Conservation (phyloP, 1,140 invertebrate genomes). For the Rhopalosiphum padi region DNA sequence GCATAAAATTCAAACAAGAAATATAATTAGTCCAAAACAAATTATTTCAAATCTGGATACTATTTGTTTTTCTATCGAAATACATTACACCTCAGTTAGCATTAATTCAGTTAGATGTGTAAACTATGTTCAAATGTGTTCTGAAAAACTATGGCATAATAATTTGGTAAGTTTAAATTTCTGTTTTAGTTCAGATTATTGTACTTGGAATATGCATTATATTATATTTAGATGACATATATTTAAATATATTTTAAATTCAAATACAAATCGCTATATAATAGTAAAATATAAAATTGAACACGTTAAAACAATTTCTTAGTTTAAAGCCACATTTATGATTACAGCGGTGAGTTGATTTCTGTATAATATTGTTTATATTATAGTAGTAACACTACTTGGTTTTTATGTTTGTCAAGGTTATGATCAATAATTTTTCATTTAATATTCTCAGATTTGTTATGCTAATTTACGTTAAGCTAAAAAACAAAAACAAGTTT, state of each 20-base stretch:
- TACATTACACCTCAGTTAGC: neutral
- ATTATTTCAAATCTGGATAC: neutral
- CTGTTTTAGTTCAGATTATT: neutral
- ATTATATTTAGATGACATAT: neutral
- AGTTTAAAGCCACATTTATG: slow-evolving; percentile 1
- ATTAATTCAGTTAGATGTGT: too few relatives aligned
- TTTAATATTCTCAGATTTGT: neutral
- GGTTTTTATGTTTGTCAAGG: slow-evolving; percentile 5
- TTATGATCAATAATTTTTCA: slow-evolving; percentile 19
- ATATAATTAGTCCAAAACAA: neutral
- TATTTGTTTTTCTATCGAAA: neutral
- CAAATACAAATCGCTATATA: neutral
- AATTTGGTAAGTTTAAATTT: neutral
- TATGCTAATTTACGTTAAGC: neutral
- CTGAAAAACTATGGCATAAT: neutral
- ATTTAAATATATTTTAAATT: neutral
- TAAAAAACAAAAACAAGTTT: slow-evolving; percentile 31
- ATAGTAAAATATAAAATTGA: neutral
- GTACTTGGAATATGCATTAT: neutral
- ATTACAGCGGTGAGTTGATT: neutral
- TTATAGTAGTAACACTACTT: neutral
- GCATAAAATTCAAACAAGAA: too few relatives aligned
- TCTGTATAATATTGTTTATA: neutral
- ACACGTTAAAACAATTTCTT: neutral
- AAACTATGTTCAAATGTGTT: neutral